Evolutionary conservation across 2,113 vertebrate species (phyloP), one percentile per base, ranked within the genome.

Genomic region (Pycnonotus jocosus): DNA sequence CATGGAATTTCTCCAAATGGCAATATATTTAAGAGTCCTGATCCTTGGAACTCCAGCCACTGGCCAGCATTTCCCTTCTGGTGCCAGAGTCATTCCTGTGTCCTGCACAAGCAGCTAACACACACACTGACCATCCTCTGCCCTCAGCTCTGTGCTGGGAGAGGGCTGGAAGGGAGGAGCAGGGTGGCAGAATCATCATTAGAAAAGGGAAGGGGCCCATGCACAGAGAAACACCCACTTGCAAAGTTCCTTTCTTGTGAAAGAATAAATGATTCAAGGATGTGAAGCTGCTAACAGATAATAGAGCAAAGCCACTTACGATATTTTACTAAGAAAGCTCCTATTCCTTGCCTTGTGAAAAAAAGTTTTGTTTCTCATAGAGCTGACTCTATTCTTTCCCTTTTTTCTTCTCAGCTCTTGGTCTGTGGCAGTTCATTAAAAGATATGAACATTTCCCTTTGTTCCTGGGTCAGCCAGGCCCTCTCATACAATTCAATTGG

Each of bases 381-480:
- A 91, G 19, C 44, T 73, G 42, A 6, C 27, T 58, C 81, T 25
- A 18, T 86, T 73, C 24, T 72, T 71, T 54, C 24, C 48, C n/a
- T 44, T 72, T 91, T 66, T 73, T 19, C 77, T 74, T 66, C 71
- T 81, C 9, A 2, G 58, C 64, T 73, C 44, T 38, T 2, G 0
- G 27, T 72, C 21, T 2, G 1, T 42, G 20, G 56, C 60, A 77
- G 81, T 79, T 95, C 53, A 62, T 92, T 89, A n/a, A 6, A 85
- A 64, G 58, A 70, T 66, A 61, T 1, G 27, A 92, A 82, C 9
- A 10, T 64, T 88, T 74, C 68, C 48, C 51, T 94, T 81, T 66
- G 60, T 80, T 96, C 74, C 60, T 61, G 64, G 90, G 86, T 92
- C 88, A 96, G 22, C 25, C 30, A 80, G 79, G 76, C 81, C 79